phyloP scores from a whole-genome alignment of 2,888 invertebrate genomes.

The Odontocolon sp. region DNA sequence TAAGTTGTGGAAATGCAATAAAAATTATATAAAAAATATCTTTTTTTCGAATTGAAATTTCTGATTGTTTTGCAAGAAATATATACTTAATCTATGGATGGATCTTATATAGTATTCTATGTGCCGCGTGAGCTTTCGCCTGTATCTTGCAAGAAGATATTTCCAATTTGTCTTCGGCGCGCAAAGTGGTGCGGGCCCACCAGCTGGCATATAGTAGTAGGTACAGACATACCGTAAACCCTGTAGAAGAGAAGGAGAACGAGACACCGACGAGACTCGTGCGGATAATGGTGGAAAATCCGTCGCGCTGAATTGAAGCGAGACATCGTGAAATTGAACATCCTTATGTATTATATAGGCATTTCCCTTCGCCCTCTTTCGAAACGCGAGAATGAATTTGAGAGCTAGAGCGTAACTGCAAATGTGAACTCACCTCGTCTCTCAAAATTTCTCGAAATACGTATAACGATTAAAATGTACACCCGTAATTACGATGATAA shows the following conservation, averaged over 20 bases:
- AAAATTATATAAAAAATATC: neutral
- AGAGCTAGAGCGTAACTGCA: neutral
- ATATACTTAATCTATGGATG: neutral
- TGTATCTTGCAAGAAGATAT: conserved; percentile 75
- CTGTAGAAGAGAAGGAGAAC: conserved; percentile 38
- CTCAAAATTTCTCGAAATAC: neutral
- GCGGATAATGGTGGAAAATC: conserved; percentile 79
- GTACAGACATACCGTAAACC: conserved; percentile 12
- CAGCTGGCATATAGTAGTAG: conserved; percentile 32
- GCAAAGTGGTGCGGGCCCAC: conserved; percentile 75
- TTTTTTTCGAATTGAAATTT: neutral
- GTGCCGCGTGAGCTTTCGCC: conserved; percentile 54
- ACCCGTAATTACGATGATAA: too few relatives aligned
- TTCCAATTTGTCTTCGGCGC: conserved; percentile 78
- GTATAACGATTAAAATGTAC: too few relatives aligned
- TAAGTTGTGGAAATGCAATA: neutral
- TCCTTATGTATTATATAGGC: conserved; percentile 76
- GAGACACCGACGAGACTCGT: conserved; percentile 67
- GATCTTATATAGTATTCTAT: neutral
- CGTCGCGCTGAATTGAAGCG: conserved; percentile 78
- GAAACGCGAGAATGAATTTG: conserved; percentile 10
- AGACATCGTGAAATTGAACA: conserved; percentile 80
- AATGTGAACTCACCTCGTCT: neutral
- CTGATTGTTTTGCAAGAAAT: neutral
- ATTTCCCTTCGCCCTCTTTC: conserved; percentile 9